These are phyloP conservation scores for Nemapogon koenigi DNA, from an alignment of 2,888 invertebrate genomes.

Conservation along the genomic window DNA sequence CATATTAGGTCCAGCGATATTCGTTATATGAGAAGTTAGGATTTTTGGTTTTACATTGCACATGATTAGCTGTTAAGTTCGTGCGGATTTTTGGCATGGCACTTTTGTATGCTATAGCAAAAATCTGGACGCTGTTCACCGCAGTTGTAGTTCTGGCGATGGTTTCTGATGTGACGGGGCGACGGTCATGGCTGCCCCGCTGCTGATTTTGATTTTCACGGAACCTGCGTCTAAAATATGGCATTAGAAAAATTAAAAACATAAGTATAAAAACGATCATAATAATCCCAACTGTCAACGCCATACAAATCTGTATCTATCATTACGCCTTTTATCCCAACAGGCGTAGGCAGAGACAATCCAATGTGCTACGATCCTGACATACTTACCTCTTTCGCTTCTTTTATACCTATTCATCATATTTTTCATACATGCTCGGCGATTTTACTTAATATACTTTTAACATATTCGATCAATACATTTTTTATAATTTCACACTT, in stretches of 20 bases:
- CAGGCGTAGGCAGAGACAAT: too few species aligned
- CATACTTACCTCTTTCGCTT: too few species aligned
- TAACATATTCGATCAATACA: too few species aligned
- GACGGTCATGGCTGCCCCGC: constrained; percentile 31
- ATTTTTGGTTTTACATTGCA: constrained; percentile 65
- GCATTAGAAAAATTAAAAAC: constrained; percentile 20
- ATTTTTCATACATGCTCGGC: too few species aligned
- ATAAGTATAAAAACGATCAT: background rate
- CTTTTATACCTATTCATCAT: too few species aligned
- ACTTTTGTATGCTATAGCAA: too few species aligned
- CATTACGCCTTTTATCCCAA: too few species aligned
- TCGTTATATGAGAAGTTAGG: constrained; percentile 7
- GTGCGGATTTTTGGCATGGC: background rate
- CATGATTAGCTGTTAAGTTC: constrained; percentile 15
- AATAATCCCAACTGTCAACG: background rate
- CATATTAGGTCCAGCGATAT: constrained; percentile 26
- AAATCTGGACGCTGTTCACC: constrained; percentile 1
- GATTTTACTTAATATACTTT: too few species aligned
- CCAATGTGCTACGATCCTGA: too few species aligned
- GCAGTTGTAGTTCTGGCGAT: constrained; percentile 28
- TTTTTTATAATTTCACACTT: too few species aligned
- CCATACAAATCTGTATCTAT: too few species aligned
- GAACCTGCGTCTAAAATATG: constrained; percentile 36
- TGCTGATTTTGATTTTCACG: constrained; percentile 21
- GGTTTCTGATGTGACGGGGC: constrained; percentile 26